Evolutionary conservation across 2,888 invertebrate genomes (phyloP).

Genomic region (Drosophila neotestacea): DNA sequence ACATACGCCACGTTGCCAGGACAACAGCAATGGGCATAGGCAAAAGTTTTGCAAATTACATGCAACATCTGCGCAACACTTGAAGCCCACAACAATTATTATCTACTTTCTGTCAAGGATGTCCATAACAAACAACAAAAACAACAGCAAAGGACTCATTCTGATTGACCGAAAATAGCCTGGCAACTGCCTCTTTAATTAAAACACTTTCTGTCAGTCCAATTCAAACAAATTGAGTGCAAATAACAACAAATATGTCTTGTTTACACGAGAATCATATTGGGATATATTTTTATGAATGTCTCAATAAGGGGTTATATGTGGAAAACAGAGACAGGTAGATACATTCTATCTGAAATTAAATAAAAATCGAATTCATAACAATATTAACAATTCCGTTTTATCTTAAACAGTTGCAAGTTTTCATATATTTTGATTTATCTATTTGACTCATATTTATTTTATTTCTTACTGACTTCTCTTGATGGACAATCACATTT

Average conservation of each 20-base stretch:
- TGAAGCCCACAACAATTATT: slow-evolving; percentile 53
- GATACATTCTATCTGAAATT: not conserved
- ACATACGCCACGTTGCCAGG: slow-evolving; percentile 49
- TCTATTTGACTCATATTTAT: too few relatives aligned
- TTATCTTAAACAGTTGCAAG: too few relatives aligned
- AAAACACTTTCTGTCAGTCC: slow-evolving; percentile 30
- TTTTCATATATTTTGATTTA: too few relatives aligned
- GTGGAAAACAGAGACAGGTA: not conserved
- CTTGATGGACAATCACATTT: too few relatives aligned
- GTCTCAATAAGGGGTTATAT: too few relatives aligned
- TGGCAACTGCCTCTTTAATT: slow-evolving; percentile 30
- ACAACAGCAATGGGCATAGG: slow-evolving; percentile 26
- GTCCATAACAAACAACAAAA: slow-evolving; percentile 5
- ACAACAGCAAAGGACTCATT: not conserved
- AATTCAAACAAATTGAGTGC: slow-evolving; percentile 28
- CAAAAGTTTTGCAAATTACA: slow-evolving; percentile 53
- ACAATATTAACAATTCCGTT: too few relatives aligned
- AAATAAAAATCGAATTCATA: too few relatives aligned
- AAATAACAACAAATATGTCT: slow-evolving; percentile 6
- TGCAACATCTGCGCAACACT: slow-evolving; percentile 43
- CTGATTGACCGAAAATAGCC: slow-evolving; percentile 10
- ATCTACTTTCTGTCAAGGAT: slow-evolving; percentile 33
- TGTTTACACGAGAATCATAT: not conserved
- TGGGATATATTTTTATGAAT: not conserved
- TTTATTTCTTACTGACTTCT: too few relatives aligned